Conservation (phyloP, 2,888 invertebrate genomes). For the Ormyrus pomaceus region DNA sequence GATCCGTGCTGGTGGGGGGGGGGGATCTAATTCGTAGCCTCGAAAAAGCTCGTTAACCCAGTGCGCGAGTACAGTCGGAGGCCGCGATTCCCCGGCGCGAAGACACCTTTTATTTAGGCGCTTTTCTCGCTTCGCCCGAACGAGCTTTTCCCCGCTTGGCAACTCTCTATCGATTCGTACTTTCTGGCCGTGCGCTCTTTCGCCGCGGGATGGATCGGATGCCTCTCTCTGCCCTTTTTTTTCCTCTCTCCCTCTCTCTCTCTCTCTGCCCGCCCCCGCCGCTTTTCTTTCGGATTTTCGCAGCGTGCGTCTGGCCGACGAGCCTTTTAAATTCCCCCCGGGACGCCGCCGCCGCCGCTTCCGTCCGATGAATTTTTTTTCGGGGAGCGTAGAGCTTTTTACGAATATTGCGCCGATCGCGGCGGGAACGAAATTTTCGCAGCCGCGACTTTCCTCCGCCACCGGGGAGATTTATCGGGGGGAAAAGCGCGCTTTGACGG, state of each 20-base stretch:
- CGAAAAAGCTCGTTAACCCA: neutral
- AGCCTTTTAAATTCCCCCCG: conserved; percentile 19
- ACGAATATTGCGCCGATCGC: conserved; percentile 15
- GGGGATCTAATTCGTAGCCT: no score
- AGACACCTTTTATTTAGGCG: neutral
- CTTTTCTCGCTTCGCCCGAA: neutral
- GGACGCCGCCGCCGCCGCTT: neutral
- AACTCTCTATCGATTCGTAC: conserved; percentile 36
- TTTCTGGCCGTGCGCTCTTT: neutral
- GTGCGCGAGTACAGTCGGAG: neutral
- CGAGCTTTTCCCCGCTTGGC: conserved; percentile 26
- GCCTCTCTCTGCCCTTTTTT: conserved; percentile 1
- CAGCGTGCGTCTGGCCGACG: neutral
- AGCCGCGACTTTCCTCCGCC: neutral
- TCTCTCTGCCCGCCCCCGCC: neutral
- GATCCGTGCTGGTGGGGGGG: neutral
- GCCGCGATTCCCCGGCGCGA: neutral
- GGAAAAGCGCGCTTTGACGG: no score
- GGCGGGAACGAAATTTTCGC: conserved; percentile 16
- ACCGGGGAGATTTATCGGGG: no score
- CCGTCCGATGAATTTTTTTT: conserved; percentile 18
- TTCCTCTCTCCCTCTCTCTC: no score
- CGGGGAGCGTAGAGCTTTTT: neutral
- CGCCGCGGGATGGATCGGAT: neutral
- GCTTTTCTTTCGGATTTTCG: neutral